Conservation (phyloP, 1,140 invertebrate genomes). For the Aporrectodea caliginosa region DNA sequence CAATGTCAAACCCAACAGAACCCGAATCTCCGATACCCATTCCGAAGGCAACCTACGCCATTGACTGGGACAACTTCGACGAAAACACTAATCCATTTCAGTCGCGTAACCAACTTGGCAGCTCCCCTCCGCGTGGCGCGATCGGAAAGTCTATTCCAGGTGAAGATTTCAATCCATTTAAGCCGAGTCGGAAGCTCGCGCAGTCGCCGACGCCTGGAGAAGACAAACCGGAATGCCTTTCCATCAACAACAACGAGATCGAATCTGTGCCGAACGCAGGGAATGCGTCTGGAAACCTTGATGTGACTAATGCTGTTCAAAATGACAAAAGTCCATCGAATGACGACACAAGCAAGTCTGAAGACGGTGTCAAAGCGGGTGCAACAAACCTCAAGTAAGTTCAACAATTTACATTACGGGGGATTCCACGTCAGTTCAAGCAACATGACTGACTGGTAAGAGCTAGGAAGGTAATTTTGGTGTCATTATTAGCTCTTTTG, state of each 20-base stretch:
- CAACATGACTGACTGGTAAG: no score
- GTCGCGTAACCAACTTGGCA: background rate
- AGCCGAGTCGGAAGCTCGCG: constrained; percentile 1
- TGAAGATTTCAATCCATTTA: constrained; percentile 8
- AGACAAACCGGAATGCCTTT: background rate
- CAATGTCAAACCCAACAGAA: background rate
- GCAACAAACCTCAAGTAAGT: background rate
- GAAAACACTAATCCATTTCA: constrained; percentile 23
- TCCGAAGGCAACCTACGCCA: constrained; percentile 15
- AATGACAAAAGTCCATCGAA: no score
- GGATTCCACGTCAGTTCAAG: no score
- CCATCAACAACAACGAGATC: background rate
- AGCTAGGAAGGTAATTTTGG: no score
- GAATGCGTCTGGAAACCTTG: background rate
- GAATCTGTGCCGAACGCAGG: background rate
- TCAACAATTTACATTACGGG: no score
- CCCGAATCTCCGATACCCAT: constrained; percentile 13
- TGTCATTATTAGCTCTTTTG: no score
- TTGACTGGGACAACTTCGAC: constrained; percentile 28
- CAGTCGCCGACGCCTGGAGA: background rate
- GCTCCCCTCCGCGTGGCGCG: background rate
- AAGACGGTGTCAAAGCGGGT: background rate
- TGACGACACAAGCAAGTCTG: no score
- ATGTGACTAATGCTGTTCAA: background rate
- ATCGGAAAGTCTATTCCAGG: background rate